Evolutionary conservation across 2,888 invertebrate species (phyloP).

Genomic region (Drosophila anomalata): DNA sequence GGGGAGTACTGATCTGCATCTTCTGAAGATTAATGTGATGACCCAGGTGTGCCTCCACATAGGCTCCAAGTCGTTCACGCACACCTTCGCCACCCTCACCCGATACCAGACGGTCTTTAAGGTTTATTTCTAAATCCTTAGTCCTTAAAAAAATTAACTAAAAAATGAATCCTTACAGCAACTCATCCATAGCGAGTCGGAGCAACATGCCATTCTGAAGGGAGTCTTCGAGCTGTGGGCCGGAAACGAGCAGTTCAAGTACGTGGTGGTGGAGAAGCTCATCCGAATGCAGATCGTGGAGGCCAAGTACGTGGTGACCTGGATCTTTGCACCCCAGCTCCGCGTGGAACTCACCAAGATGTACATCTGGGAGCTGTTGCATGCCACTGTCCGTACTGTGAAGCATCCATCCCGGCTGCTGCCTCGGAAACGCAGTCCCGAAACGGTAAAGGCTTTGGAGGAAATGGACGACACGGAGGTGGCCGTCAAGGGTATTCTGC

Average conservation of each 20-base stretch:
- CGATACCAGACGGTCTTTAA: slow-evolving; percentile 48
- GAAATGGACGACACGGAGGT: background rate
- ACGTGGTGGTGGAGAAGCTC: slow-evolving; percentile 46
- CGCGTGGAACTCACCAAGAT: slow-evolving; percentile 49
- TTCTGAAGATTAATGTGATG: slow-evolving; percentile 50
- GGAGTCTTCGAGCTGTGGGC: slow-evolving; percentile 59
- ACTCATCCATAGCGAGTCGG: slow-evolving; percentile 6
- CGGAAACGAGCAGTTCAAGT: slow-evolving; percentile 46
- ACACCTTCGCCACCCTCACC: slow-evolving; percentile 27
- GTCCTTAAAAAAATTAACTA: background rate
- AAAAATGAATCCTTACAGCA: slow-evolving; percentile 22
- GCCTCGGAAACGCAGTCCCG: background rate
- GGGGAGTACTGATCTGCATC: background rate
- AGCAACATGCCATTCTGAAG: slow-evolving; percentile 32
- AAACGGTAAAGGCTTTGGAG: background rate
- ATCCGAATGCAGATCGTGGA: slow-evolving; percentile 35
- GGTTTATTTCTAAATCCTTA: slow-evolving; percentile 32
- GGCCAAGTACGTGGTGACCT: slow-evolving; percentile 31
- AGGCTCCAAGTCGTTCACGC: slow-evolving; percentile 57
- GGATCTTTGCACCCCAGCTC: slow-evolving; percentile 38
- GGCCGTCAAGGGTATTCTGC: slow-evolving; percentile 26
- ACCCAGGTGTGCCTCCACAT: slow-evolving; percentile 56
- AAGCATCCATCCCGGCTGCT: slow-evolving; percentile 9
- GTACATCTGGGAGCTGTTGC: slow-evolving; percentile 58
- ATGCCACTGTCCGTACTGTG: slow-evolving; percentile 19